phyloP scores from a whole-genome alignment of 2,888 invertebrate species.

The Dasysyrphus albostriatus region DNA sequence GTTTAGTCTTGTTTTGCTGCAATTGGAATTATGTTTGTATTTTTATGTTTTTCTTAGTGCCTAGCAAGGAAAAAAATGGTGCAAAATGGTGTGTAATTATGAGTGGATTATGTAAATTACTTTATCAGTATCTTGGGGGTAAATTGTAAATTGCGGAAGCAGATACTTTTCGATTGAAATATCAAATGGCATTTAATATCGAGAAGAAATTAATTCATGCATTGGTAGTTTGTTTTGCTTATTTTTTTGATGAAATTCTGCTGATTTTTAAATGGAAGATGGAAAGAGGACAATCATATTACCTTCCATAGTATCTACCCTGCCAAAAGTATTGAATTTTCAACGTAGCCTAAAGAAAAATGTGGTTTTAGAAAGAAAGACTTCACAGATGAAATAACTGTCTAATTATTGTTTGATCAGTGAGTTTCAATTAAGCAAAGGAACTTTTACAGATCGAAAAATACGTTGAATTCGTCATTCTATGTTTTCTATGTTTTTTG shows the following conservation, averaged over 20 bases:
- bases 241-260: neutral
- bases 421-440: too few relatives aligned
- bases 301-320: too few relatives aligned
- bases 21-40: slow-evolving; percentile 9
- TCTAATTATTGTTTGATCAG: too few relatives aligned
- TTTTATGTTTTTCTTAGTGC: slow-evolving; percentile 2
- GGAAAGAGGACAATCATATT: neutral
- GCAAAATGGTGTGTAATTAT: slow-evolving; percentile 63
- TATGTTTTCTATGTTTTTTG: too few relatives aligned
- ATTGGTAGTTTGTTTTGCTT: neutral
- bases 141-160: neutral
- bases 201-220: neutral
- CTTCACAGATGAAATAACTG: too few relatives aligned
- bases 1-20: slow-evolving; percentile 24
- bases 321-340: too few relatives aligned
- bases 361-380: too few relatives aligned
- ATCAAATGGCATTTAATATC: neutral
- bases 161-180: neutral
- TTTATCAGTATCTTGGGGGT: slow-evolving; percentile 1
- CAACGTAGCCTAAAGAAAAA: too few relatives aligned
- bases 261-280: neutral
- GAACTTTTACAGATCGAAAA: too few relatives aligned
- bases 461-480: too few relatives aligned
- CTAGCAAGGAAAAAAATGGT: neutral
- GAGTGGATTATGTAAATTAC: slow-evolving; percentile 64